Evolutionary conservation across 2,113 vertebrate genomes (phyloP).

Genomic region (Microcebus griseorufus): DNA sequence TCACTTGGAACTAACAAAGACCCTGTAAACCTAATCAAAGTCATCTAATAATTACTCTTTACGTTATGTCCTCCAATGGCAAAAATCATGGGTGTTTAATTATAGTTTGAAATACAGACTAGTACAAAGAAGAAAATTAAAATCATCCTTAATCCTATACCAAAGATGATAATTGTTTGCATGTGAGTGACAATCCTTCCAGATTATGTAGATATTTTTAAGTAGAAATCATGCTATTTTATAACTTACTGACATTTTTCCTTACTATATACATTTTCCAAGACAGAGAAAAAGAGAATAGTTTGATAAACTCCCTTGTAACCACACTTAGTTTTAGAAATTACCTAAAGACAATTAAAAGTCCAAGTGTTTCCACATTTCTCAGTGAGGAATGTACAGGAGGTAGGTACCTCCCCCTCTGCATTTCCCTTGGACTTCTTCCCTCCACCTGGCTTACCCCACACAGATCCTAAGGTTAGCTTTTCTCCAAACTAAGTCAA

Average conservation of each 20-base stretch:
- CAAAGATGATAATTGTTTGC: neutral
- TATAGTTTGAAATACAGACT: neutral
- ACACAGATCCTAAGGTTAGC: neutral
- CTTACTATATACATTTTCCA: neutral
- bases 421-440: neutral
- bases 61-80: neutral
- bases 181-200: neutral
- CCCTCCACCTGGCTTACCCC: neutral
- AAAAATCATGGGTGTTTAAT: neutral
- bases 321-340: neutral
- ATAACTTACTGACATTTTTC: neutral
- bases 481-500: neutral
- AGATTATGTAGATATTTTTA: neutral
- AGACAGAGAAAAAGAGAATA: neutral
- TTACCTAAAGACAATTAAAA: neutral
- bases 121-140: neutral
- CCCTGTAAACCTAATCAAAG: neutral
- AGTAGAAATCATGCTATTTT: neutral
- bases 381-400: neutral
- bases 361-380: neutral
- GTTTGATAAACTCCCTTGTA: neutral
- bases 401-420: neutral
- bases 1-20: neutral
- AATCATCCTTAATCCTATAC: neutral
- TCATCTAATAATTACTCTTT: neutral